Percentiles rank a stretch among this genome's conserved stretches.
These are phyloP conservation scores for Sinocyclocheilus anophthalmus DNA, from an alignment of 2,113 vertebrate genomes.

Conservation along the genomic window DNA sequence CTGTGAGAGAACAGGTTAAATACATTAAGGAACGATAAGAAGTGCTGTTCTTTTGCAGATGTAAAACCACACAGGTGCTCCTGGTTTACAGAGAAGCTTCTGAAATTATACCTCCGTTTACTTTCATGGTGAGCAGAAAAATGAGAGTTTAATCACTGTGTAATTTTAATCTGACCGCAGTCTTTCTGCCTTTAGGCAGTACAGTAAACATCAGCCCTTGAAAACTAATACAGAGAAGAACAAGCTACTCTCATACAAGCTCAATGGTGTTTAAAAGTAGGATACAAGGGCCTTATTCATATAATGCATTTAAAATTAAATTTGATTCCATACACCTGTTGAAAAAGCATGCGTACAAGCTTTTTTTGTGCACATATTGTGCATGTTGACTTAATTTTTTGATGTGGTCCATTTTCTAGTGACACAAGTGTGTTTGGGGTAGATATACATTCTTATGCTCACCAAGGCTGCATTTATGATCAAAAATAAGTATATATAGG, in stretches of 20 bases:
- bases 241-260: background rate
- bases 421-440: background rate
- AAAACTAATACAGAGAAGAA: background rate
- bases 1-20: slow-evolving; percentile 67
- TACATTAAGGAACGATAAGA: background rate
- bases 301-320: background rate
- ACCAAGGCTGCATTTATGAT: background rate
- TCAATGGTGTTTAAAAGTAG: background rate
- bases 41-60: background rate
- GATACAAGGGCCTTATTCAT: background rate
- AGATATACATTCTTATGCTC: background rate
- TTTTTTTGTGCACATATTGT: background rate
- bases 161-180: slow-evolving; percentile 65
- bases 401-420: background rate
- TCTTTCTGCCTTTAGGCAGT: slow-evolving; percentile 41
- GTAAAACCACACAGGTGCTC: slow-evolving; percentile 53
- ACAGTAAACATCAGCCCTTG: background rate
- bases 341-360: background rate
- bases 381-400: background rate
- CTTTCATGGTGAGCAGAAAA: slow-evolving; percentile 58
- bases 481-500: background rate
- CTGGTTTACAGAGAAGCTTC: slow-evolving; percentile 56
- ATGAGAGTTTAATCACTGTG: slow-evolving; percentile 58
- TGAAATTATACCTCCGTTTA: slow-evolving; percentile 59
- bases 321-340: background rate